Evolutionary conservation across 64 coral and sea anemone genomes (phyloP).

Genomic region (Stylophora pistillata): DNA sequence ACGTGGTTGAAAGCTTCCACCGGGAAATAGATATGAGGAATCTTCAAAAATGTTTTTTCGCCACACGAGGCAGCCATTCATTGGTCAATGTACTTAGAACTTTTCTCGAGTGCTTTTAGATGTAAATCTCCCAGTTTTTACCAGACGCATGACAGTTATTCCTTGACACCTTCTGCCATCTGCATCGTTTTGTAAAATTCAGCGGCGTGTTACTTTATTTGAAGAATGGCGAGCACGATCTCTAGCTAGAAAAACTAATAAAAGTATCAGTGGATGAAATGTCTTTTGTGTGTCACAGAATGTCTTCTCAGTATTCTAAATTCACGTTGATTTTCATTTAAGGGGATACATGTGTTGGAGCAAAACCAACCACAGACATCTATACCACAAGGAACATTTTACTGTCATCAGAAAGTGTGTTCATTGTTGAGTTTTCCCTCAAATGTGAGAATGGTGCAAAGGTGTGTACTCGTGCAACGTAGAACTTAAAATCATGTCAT

Average conservation of each 20-base stretch:
- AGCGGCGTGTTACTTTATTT: too few species aligned
- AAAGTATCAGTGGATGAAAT: too few species aligned
- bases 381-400: constrained; percentile 91
- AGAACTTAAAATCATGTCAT: too few species aligned
- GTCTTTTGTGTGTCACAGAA: too few species aligned
- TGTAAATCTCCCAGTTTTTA: not conserved
- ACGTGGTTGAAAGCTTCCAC: not conserved
- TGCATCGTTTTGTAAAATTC: too few species aligned
- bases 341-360: constrained; percentile 91
- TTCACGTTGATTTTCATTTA: not conserved
- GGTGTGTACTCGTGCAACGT: constrained; percentile 31
- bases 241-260: too few species aligned
- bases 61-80: not conserved
- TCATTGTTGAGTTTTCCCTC: constrained; percentile 87
- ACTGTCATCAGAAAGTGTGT: constrained; percentile 90
- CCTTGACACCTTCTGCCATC: too few species aligned
- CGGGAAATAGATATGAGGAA: not conserved
- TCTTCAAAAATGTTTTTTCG: not conserved
- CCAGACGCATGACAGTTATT: not conserved
- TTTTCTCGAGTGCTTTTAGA: not conserved
- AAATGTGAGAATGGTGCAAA: constrained; percentile 91
- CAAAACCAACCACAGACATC: constrained; percentile 70
- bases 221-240: too few species aligned
- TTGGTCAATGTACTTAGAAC: not conserved
- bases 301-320: too few species aligned